phyloP scores from a whole-genome alignment of 2,113 vertebrate species.

The Crotophaga sulcirostris region DNA sequence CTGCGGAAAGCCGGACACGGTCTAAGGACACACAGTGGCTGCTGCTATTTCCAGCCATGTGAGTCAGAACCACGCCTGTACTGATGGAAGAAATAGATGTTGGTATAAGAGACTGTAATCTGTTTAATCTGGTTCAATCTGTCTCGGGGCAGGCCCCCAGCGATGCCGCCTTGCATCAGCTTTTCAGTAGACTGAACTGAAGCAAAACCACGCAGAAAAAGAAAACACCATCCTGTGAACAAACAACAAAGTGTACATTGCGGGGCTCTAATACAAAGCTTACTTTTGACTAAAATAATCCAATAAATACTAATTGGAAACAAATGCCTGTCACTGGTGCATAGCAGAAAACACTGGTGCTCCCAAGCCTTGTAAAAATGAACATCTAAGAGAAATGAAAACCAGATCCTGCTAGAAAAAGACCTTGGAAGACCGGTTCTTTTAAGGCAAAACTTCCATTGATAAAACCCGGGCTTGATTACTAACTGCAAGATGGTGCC shows the following conservation, averaged over 20 bases:
- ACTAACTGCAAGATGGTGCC: background rate
- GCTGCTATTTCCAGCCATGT: background rate
- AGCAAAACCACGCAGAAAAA: background rate
- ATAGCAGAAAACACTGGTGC: background rate
- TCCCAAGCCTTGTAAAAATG: background rate
- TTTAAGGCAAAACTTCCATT: background rate
- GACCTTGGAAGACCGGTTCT: background rate
- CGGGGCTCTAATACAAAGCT: background rate
- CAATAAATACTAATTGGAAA: slow-evolving; percentile 42
- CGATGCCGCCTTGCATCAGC: background rate
- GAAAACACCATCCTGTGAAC: background rate
- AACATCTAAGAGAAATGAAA: background rate
- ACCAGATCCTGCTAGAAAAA: background rate
- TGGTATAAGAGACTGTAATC: background rate
- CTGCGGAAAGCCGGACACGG: background rate
- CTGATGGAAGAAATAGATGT: background rate
- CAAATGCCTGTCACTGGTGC: background rate
- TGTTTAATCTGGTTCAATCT: background rate
- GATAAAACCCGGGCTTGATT: background rate
- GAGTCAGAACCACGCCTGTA: background rate
- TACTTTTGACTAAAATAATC: slow-evolving; percentile 2
- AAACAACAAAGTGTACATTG: background rate
- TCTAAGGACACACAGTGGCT: rapidly evolving
- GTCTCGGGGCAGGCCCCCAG: background rate
- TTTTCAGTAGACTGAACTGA: background rate